phyloP scores from a whole-genome alignment of 2,797 vertebrate genomes.

The Chrosomus eos region DNA sequence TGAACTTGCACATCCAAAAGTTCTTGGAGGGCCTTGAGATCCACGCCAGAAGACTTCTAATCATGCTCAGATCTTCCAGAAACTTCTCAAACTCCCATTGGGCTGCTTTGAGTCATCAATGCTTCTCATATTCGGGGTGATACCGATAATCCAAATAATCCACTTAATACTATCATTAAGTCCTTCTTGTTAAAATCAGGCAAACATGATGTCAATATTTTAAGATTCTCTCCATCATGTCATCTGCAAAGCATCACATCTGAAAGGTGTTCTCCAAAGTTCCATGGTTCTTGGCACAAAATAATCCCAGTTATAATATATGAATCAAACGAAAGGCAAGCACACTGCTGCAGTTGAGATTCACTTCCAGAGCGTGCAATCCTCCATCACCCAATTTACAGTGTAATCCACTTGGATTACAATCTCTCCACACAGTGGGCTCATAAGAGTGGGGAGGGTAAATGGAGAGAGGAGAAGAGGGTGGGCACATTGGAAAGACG shows the following conservation, averaged over 20 bases:
- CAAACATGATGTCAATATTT: slow-evolving; percentile 11
- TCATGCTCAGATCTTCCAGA: slow-evolving; percentile 61
- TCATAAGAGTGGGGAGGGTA: slow-evolving; percentile 48
- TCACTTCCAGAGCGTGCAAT: slow-evolving; percentile 60
- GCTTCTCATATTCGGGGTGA: slow-evolving; percentile 44
- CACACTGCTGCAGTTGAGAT: slow-evolving; percentile 49
- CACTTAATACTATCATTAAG: slow-evolving; percentile 21
- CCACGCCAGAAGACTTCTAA: slow-evolving; percentile 42
- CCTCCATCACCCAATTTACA: slow-evolving; percentile 74
- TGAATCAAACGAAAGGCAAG: slow-evolving; percentile 34
- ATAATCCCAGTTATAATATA: neutral
- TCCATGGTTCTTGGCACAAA: neutral
- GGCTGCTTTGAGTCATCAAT: slow-evolving; percentile 23
- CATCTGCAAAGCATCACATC: neutral
- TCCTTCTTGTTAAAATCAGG: neutral
- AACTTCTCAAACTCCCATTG: slow-evolving; percentile 38
- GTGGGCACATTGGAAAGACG: slow-evolving; percentile 52
- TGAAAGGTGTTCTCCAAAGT: slow-evolving; percentile 17
- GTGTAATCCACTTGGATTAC: slow-evolving; percentile 81
- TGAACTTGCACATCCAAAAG: neutral
- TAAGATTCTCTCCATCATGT: neutral
- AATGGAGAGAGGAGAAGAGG: slow-evolving; percentile 41
- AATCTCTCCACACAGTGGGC: slow-evolving; percentile 69
- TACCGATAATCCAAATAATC: slow-evolving; percentile 46
- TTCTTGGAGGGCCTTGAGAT: slow-evolving; percentile 12